Percentiles rank a stretch among this genome's conserved stretches.
phyloP scores from a whole-genome alignment of 2,113 vertebrate species.

The Anser cygnoides region DNA sequence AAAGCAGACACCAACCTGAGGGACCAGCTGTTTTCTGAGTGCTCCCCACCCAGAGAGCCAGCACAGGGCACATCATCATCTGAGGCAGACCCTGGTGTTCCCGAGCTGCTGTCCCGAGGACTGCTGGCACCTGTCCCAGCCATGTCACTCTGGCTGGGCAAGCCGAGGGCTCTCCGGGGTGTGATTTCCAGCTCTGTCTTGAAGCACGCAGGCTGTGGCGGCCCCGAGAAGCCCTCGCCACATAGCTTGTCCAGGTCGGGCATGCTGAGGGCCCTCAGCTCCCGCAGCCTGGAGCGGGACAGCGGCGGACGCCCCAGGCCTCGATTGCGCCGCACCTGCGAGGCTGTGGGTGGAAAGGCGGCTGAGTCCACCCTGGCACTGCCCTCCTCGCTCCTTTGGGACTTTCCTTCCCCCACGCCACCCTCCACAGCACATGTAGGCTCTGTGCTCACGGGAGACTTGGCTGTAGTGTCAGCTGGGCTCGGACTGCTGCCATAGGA shows the following conservation, averaged over 20 bases:
- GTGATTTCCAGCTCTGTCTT: slow-evolving; percentile 79
- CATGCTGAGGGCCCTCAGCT: slow-evolving; percentile 92
- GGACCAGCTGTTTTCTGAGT: slow-evolving; percentile 79
- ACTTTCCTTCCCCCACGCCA: background rate
- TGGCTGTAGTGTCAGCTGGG: background rate
- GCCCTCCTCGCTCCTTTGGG: background rate
- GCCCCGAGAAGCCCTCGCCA: slow-evolving; percentile 73
- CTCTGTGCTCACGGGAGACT: slow-evolving; percentile 36
- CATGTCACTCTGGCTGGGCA: background rate
- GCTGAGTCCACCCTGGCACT: rapidly evolving
- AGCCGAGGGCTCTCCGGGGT: background rate
- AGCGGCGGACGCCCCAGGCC: slow-evolving; percentile 62
- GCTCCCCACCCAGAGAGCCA: background rate
- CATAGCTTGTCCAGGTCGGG: slow-evolving; percentile 91
- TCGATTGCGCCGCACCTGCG: slow-evolving; percentile 71
- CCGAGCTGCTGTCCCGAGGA: slow-evolving; percentile 5
- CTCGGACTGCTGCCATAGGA: slow-evolving; percentile 79
- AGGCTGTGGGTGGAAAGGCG: background rate
- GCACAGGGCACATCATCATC: slow-evolving; percentile 32
- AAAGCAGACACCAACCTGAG: slow-evolving; percentile 81
- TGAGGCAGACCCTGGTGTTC: background rate
- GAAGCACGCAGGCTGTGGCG: slow-evolving; percentile 29
- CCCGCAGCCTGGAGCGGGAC: slow-evolving; percentile 83
- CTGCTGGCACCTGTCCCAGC: background rate
- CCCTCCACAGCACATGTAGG: rapidly evolving